Percentiles rank a stretch among this genome's conserved stretches.
These are phyloP conservation scores for Micromussa lordhowensis DNA, from an alignment of 92 coral and sea anemone genomes.

Conservation along the genomic window DNA sequence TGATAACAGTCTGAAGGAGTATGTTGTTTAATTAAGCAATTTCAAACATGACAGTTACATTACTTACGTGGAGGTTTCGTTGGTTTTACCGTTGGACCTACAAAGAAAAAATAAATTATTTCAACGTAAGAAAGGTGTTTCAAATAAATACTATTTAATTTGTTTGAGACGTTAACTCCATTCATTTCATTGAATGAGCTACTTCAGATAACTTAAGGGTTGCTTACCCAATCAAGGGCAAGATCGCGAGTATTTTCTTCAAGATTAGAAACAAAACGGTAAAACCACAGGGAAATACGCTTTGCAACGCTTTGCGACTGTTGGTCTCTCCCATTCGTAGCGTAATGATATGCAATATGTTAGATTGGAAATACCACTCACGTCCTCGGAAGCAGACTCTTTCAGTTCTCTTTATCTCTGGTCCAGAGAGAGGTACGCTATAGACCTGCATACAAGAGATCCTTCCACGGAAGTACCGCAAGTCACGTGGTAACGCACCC, in stretches of 20 bases:
- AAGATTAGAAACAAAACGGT: no score
- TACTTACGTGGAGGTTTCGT: conserved; percentile 55
- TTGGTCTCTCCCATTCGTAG: not conserved
- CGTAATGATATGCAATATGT: not conserved
- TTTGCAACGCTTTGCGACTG: not conserved
- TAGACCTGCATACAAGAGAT: conserved; percentile 75
- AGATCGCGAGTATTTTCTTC: no score
- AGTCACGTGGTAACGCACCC: conserved; percentile 74
- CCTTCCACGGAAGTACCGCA: conserved; percentile 80
- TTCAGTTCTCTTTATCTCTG: conserved; percentile 62
- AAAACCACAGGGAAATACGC: not conserved
- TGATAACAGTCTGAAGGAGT: no score
- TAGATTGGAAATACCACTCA: conserved; percentile 26
- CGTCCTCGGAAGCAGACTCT: conserved; percentile 73
- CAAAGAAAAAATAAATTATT: not conserved
- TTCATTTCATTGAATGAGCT: no score
- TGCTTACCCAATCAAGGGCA: no score
- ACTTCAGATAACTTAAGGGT: no score
- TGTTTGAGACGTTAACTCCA: not conserved
- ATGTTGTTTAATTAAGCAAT: not conserved
- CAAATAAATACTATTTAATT: not conserved
- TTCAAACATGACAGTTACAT: not conserved
- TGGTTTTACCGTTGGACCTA: conserved; percentile 56
- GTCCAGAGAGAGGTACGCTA: conserved; percentile 72
- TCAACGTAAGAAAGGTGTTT: not conserved